Evolutionary conservation across 2,797 vertebrate genomes (phyloP).

Genomic region (Urosaurus nigricauda): DNA sequence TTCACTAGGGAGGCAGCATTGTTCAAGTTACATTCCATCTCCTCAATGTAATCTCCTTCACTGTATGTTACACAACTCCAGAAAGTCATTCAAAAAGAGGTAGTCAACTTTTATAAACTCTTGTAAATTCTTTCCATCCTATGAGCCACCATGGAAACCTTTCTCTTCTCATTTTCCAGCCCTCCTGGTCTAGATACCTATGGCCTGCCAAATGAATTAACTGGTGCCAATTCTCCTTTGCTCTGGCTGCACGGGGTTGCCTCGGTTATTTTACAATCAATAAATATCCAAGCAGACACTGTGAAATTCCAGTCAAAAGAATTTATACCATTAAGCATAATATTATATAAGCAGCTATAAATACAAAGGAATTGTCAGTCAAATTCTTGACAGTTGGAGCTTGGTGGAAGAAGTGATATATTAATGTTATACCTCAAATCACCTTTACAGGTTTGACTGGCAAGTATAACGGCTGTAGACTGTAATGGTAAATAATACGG

Average conservation of each 20-base stretch:
- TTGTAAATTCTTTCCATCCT: conserved; percentile 45
- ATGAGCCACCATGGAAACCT: conserved; percentile 43
- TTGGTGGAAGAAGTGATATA: conserved; percentile 71
- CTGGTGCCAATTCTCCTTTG: conserved; percentile 39
- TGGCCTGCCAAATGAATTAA: conserved; percentile 43
- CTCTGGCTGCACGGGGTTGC: conserved; percentile 52
- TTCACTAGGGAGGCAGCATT: no score
- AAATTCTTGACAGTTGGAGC: conserved; percentile 74
- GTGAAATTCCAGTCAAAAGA: conserved; percentile 80
- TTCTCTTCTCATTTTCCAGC: conserved; percentile 37
- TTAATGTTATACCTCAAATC: conserved; percentile 76
- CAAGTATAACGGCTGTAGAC: conserved; percentile 49
- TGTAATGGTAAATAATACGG: conserved; percentile 49
- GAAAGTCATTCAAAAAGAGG: not conserved
- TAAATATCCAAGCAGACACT: conserved; percentile 73
- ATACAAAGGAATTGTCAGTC: conserved; percentile 81
- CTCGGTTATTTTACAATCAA: conserved; percentile 68
- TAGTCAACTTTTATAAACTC: conserved; percentile 26
- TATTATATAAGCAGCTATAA: conserved; percentile 77
- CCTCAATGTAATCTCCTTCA: not conserved
- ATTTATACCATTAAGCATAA: conserved; percentile 78
- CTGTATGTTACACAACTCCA: conserved; percentile 42
- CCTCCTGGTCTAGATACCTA: conserved; percentile 35
- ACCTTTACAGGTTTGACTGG: conserved; percentile 68
- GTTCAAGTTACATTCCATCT: no score